Base-by-base conservation (phyloP, 2,797 vertebrate genomes). In the Squalus acanthias region DNA sequence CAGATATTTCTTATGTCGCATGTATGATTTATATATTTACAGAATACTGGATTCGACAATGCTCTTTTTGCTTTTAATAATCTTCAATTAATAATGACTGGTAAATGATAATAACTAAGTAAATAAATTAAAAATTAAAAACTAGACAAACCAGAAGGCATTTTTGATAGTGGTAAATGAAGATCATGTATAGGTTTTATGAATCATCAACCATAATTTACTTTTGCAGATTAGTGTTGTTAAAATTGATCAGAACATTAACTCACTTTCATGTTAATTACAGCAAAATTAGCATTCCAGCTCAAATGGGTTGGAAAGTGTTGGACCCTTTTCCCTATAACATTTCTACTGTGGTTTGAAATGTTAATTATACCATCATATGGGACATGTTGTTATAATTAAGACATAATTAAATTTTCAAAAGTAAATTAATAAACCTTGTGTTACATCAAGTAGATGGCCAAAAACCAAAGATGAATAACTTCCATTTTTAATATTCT, bases 221-320 rank as follows among this genome's bases (percentile, higher is more conserved):
- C 98, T 98, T 98, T 98, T 98, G 98, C 97, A 98, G 98, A 98
- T 98, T 98, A 98, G 98, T 98, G 97, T 98, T 98, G 98, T 98
- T 98, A 98, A 97, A 98, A 98, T 97, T 98, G 98, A 98, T 98
- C 97, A 98, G 98, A 98, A 98, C 97, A 97, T 98, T 98, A 98
- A 97, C 97, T 95, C 12, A 57, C 69, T 98, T 98, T 98, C 97
- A 98, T 98, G 98, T 98, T 98, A 98, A 98, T 98, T 98, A 98
- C 97, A 97, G 97, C 98, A 98, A 98, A 97, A 97, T 98, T 98
- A 98, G 98, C 98, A 97, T 97, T 98, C 97, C 97, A 97, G 98
- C 70, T 33, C 98, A 98, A 98, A 98, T 95, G 70, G 69, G 50
- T 95, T 57, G 70, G 46, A 57, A 95, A 74, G 26, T 95, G 70